Evolutionary conservation across 2,113 vertebrate genomes (phyloP), one percentile per base, ranked within the genome.

Genomic region (Rhinopomastus cyanomelas): DNA sequence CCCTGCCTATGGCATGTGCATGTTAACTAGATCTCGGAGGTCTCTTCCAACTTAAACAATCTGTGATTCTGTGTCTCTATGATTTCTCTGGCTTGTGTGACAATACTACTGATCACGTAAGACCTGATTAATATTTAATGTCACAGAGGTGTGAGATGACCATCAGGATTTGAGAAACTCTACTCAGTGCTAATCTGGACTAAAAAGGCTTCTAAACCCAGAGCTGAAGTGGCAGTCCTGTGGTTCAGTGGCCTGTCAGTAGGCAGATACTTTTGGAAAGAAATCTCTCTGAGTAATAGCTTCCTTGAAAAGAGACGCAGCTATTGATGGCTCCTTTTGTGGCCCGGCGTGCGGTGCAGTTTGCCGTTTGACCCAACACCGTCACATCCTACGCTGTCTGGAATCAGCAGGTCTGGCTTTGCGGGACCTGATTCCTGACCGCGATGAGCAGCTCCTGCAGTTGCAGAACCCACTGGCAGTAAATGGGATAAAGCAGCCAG

Each of bases 371-470:
- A 48, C 65, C 61, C 42, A 71, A 66, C 80, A 51, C 26, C 5
- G 12, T 74, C 65, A 23, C 37, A 66, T 80, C 65, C 32, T 37
- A 22, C 0, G 0, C 79, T 69, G 29, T 21, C 32, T 89, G 67
- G 48, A 74, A 37, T 64, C 62, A 52, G 68, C 52, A 80, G 44
- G 81, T 56, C 49, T 67, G 88, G 56, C 61, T 90, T 78, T 57
- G 44, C 0, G 0, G 51, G 44, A 32, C 57, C 73, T 62, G 30
- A 60, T 93, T 84, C 57, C 65, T 84, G 65, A 32, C 49, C 53
- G 32, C 0, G 0, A 37, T 60, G 61, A 88, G 69, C 5, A 9
- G n/a, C 49, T 86, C 20, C 59, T 74, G 49, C 0, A 0, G 46
- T 64, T 69, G 68, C 56, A 67, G 81, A 77, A 32, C 46, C 16